Conservation (phyloP, 92 coral and sea anemone genomes). For the Zoanthus gigantus region DNA sequence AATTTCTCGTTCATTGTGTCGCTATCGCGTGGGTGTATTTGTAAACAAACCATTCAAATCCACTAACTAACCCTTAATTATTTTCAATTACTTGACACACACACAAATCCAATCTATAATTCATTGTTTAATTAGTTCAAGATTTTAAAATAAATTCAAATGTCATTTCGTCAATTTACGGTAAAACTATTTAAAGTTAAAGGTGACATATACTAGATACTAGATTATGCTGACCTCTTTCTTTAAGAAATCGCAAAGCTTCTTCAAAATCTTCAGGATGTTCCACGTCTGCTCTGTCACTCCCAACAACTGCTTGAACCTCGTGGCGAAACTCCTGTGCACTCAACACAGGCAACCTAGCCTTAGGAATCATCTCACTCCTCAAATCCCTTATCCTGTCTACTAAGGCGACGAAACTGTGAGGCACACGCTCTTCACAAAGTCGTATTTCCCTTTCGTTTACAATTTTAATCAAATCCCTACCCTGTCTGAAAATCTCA, state of each 20-base stretch:
- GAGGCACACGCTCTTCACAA: constrained; percentile 70
- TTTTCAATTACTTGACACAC: too few relatives aligned
- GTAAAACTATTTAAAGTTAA: too few relatives aligned
- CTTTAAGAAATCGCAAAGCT: constrained; percentile 70
- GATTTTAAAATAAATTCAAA: too few relatives aligned
- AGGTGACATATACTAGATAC: too few relatives aligned
- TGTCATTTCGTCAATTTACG: too few relatives aligned
- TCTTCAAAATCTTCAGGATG: constrained; percentile 65
- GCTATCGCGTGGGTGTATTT: too few relatives aligned
- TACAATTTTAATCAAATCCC: constrained; percentile 46
- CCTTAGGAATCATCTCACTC: constrained; percentile 43
- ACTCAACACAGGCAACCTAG: constrained; percentile 60
- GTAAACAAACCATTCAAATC: too few relatives aligned
- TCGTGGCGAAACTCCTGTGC: constrained; percentile 59
- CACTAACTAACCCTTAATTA: too few relatives aligned
- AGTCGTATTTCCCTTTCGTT: constrained; percentile 45
- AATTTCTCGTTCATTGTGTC: too few relatives aligned
- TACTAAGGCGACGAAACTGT: constrained; percentile 57
- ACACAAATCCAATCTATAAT: too few relatives aligned
- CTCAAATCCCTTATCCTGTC: constrained; percentile 58
- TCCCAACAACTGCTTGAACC: constrained; percentile 43
- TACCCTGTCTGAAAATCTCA: constrained; percentile 60
- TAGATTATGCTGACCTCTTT: constrained; percentile 62
- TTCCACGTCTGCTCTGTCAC: constrained; percentile 34
- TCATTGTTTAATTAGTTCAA: too few relatives aligned